A percentile compares a stretch with the other conserved stretches of the same genome.
Evolutionary conservation across 2,113 vertebrate species (phyloP).

Genomic region (Ivindomyrus marchei): DNA sequence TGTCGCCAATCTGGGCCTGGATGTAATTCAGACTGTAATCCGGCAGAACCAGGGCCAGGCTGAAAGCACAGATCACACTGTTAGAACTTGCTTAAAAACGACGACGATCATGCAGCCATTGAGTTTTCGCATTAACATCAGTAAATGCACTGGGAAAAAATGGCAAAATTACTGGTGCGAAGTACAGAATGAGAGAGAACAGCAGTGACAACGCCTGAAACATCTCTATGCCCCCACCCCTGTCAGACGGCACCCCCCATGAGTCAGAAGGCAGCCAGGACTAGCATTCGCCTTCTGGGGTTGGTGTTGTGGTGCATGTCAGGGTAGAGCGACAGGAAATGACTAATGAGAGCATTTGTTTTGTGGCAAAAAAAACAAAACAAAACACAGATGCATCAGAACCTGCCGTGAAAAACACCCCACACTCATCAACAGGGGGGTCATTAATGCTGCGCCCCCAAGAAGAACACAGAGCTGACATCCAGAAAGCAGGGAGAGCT

Average conservation of each 20-base stretch:
- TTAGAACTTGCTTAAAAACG: background rate
- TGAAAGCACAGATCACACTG: constrained; percentile 56
- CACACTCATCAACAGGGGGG: background rate
- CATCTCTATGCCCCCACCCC: background rate
- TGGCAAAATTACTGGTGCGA: background rate
- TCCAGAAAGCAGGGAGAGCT: background rate
- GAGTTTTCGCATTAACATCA: background rate
- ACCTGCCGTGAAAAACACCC: background rate
- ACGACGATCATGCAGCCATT: background rate
- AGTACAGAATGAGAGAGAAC: background rate
- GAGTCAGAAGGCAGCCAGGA: background rate
- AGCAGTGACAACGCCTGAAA: background rate
- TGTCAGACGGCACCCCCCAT: background rate
- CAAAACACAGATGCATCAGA: background rate
- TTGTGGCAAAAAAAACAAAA: background rate
- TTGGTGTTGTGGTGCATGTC: background rate
- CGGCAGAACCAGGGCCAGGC: constrained; percentile 91
- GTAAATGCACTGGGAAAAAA: background rate
- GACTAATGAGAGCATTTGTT: background rate
- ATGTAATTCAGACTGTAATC: constrained; percentile 97
- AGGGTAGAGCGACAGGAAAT: background rate
- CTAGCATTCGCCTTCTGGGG: background rate
- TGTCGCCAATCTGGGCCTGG: constrained; percentile 84
- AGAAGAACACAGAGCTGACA: background rate
- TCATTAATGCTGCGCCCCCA: background rate